Percentiles rank a stretch among this genome's conserved stretches.
phyloP scores from a whole-genome alignment of 2,888 invertebrate species.

The Hecatera dysodea region DNA sequence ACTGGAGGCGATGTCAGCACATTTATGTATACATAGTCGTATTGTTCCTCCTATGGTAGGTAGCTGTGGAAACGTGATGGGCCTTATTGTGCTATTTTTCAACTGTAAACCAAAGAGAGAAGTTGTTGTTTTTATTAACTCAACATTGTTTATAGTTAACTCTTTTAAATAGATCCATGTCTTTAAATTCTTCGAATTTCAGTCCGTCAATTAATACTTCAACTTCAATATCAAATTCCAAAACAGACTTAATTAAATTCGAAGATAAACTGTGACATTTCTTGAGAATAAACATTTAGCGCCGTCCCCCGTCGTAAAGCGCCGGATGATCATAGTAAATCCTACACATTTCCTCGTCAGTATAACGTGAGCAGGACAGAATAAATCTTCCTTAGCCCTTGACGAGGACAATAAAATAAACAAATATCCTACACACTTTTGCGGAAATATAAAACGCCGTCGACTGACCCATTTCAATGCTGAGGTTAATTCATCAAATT shows the following conservation, averaged over 20 bases:
- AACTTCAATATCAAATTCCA: constrained; percentile 12
- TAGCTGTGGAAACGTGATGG: constrained; percentile 3
- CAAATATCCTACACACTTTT: constrained; percentile 60
- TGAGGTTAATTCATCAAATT: constrained; percentile 69
- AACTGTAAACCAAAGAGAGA: neutral
- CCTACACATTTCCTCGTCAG: constrained; percentile 52
- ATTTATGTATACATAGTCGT: constrained; percentile 15
- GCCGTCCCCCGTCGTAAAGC: constrained; percentile 33
- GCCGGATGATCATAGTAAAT: constrained; percentile 54
- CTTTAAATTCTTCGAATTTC: neutral
- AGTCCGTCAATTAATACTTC: neutral
- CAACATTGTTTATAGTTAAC: neutral
- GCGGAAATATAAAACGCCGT: constrained; percentile 57
- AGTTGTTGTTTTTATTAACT: neutral
- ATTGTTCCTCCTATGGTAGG: constrained; percentile 13
- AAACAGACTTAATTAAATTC: constrained; percentile 28
- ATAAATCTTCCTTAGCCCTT: constrained; percentile 64
- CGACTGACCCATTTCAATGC: constrained; percentile 58
- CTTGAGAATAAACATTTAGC: constrained; percentile 25
- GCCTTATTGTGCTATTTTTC: neutral
- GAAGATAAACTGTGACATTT: constrained; percentile 16
- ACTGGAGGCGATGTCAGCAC: constrained; percentile 40
- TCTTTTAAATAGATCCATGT: neutral
- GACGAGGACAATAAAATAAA: constrained; percentile 67
- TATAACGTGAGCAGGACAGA: constrained; percentile 44